phyloP scores from a whole-genome alignment of 2,113 vertebrate species.

The Festucalex cinctus region DNA sequence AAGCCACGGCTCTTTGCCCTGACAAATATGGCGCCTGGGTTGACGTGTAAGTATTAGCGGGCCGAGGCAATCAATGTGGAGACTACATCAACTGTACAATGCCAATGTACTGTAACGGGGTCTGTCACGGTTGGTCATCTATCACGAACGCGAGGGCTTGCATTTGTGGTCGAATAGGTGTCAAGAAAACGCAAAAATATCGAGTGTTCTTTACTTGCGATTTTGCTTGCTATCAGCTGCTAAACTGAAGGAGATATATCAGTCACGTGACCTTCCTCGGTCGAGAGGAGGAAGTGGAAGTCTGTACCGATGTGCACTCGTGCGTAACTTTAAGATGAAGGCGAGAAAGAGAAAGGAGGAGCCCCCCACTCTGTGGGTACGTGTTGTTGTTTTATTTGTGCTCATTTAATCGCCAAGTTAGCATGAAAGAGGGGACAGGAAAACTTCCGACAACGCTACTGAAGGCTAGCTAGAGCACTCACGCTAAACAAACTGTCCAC shows the following conservation, averaged over 20 bases:
- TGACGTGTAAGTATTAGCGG: background rate
- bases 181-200: background rate
- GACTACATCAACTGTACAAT: too few relatives aligned
- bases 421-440: slow-evolving; percentile 11
- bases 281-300: background rate
- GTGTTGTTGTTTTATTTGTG: background rate
- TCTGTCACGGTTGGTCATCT: background rate
- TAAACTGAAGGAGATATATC: background rate
- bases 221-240: background rate
- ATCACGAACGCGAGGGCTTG: background rate
- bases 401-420: background rate
- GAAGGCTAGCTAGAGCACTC: slow-evolving; percentile 27
- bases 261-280: background rate
- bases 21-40: background rate
- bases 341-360: slow-evolving; percentile 27
- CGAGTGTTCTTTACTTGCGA: background rate
- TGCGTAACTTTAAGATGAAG: too few relatives aligned
- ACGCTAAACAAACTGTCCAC: background rate
- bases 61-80: background rate
- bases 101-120: too few relatives aligned
- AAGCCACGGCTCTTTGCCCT: background rate
- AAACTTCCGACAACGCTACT: slow-evolving; percentile 48
- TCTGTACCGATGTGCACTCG: background rate
- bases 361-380: background rate
- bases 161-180: background rate